phyloP scores from a whole-genome alignment of 2,888 invertebrate species.

The Malthinus flaveolus region DNA sequence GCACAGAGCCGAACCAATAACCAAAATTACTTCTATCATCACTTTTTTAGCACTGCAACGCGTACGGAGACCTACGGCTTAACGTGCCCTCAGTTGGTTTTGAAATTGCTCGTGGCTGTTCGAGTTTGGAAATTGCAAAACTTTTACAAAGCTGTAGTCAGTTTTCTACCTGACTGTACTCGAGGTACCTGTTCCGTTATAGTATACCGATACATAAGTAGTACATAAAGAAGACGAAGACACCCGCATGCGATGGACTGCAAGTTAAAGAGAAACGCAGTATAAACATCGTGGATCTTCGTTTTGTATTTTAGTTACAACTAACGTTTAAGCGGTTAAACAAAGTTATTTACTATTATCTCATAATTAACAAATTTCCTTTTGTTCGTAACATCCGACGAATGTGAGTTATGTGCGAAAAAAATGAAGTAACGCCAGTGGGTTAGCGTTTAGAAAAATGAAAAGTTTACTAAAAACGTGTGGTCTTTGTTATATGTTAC shows the following conservation, averaged over 20 bases:
- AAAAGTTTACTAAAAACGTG: constrained; percentile 6
- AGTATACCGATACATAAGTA: constrained; percentile 28
- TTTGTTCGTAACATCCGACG: constrained; percentile 3
- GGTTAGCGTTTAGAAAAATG: not conserved
- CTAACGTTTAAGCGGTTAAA: constrained; percentile 9
- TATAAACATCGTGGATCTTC: not conserved
- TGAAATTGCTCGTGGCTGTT: no score
- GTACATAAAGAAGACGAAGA: constrained; percentile 16
- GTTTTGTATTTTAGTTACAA: constrained; percentile 19
- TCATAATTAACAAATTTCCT: constrained; percentile 17
- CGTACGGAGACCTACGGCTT: no score
- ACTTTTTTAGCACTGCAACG: no score
- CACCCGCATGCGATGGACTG: constrained; percentile 7
- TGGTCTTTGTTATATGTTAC: constrained; percentile 19
- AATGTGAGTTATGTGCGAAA: constrained; percentile 9
- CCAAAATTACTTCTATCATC: no score
- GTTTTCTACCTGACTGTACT: constrained; percentile 33
- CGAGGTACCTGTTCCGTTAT: constrained; percentile 36
- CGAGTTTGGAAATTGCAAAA: no score
- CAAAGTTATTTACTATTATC: constrained; percentile 2
- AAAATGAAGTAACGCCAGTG: constrained; percentile 1
- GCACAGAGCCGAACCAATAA: no score
- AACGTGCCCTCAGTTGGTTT: no score
- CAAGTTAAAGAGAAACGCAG: constrained; percentile 15
- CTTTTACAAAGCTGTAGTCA: not conserved